phyloP scores from a whole-genome alignment of 2,113 vertebrate genomes.

The Aegithalos caudatus region DNA sequence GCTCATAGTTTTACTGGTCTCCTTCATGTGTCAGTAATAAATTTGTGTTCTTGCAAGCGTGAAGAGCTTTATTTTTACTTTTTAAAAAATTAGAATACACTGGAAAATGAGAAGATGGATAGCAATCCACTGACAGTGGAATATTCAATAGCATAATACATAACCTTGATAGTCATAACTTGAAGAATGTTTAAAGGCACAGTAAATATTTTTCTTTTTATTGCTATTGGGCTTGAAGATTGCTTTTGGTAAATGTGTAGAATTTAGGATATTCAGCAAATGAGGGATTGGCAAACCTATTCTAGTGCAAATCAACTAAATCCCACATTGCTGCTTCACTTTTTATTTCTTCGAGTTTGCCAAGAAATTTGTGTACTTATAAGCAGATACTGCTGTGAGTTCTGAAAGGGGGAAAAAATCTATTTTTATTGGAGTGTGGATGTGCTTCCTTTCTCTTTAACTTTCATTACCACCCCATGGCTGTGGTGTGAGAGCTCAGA shows the following conservation, averaged over 20 bases:
- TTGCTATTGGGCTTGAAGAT: background rate
- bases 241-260: background rate
- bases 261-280: background rate
- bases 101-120: slow-evolving; percentile 35
- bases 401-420: background rate
- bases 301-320: background rate
- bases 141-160: background rate
- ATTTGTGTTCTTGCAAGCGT: background rate
- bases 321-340: background rate
- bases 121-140: background rate
- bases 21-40: background rate
- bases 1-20: background rate
- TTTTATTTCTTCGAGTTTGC: background rate
- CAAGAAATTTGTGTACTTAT: background rate
- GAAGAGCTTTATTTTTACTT: slow-evolving; percentile 32
- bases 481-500: background rate
- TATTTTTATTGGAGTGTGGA: background rate
- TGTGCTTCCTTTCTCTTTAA: background rate
- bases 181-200: background rate
- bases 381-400: background rate
- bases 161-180: background rate
- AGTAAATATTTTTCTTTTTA: background rate
- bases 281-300: background rate
- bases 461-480: background rate
- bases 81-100: slow-evolving; percentile 29